Conservation (phyloP, 2,888 invertebrate genomes). For the Griposia aprilina region DNA sequence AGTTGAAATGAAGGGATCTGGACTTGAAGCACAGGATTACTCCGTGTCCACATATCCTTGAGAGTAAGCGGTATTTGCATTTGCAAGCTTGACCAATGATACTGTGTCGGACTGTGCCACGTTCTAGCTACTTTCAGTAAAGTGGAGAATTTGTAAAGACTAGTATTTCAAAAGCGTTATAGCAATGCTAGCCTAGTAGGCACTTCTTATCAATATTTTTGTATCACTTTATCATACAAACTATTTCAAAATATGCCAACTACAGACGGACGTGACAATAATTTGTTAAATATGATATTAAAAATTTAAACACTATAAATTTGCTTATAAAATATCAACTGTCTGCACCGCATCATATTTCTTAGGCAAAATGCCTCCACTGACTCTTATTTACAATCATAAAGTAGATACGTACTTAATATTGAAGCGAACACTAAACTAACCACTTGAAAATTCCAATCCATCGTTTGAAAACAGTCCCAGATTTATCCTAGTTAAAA, state of each 20-base stretch:
- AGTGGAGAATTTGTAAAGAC: background rate
- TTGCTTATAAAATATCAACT: background rate
- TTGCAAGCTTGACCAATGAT: background rate
- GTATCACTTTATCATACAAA: background rate
- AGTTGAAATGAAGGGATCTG: slow-evolving; percentile 40
- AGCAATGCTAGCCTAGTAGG: background rate
- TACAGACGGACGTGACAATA: background rate
- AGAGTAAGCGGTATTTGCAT: background rate
- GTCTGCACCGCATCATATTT: background rate
- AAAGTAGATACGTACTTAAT: background rate
- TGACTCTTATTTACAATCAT: background rate
- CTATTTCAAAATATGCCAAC: background rate
- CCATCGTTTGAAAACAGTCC: slow-evolving; percentile 6
- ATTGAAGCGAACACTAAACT: background rate
- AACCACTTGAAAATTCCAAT: background rate
- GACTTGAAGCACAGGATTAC: slow-evolving; percentile 24
- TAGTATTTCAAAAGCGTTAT: background rate
- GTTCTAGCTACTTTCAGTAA: background rate
- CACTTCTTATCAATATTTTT: background rate
- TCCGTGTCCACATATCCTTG: slow-evolving; percentile 22
- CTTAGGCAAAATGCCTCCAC: background rate
- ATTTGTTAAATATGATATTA: background rate
- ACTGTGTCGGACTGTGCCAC: background rate
- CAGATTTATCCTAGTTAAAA: slow-evolving; percentile 29
- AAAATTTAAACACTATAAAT: too few species aligned